Conservation (phyloP, 2,888 invertebrate species). For the Drosophila robusta region DNA sequence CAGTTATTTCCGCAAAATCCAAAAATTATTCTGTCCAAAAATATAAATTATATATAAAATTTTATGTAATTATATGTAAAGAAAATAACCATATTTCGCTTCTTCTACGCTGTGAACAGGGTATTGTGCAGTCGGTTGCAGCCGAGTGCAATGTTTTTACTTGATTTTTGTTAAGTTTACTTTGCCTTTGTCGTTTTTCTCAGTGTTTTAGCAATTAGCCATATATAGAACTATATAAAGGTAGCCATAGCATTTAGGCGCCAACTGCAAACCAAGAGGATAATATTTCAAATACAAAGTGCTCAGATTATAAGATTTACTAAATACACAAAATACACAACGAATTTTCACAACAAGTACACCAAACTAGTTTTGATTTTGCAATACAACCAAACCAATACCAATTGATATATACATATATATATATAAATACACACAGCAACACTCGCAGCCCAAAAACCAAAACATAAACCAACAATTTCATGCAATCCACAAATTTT, state of each 20-base stretch:
- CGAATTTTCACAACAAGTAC: conserved; percentile 16
- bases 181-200: background rate
- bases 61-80: no score
- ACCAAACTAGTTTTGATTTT: conserved; percentile 50
- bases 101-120: background rate
- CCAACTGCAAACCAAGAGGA: conserved; percentile 29
- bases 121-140: background rate
- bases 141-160: background rate
- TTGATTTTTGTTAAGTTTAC: conserved; percentile 1
- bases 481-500: conserved; percentile 61
- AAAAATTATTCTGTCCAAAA: background rate
- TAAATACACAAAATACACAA: conserved; percentile 18
- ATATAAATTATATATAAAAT: no score
- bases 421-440: conserved; percentile 34
- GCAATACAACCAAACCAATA: conserved; percentile 41
- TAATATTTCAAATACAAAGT: background rate
- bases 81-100: no score
- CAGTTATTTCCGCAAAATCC: no score
- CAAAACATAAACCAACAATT: conserved; percentile 34
- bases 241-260: conserved; percentile 20
- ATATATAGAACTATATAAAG: background rate
- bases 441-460: conserved; percentile 17
- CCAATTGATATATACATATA: conserved; percentile 35
- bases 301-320: conserved; percentile 8
- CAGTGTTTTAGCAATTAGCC: conserved; percentile 2